phyloP scores from a whole-genome alignment of 2,888 invertebrate species.

The Erynnis tages region DNA sequence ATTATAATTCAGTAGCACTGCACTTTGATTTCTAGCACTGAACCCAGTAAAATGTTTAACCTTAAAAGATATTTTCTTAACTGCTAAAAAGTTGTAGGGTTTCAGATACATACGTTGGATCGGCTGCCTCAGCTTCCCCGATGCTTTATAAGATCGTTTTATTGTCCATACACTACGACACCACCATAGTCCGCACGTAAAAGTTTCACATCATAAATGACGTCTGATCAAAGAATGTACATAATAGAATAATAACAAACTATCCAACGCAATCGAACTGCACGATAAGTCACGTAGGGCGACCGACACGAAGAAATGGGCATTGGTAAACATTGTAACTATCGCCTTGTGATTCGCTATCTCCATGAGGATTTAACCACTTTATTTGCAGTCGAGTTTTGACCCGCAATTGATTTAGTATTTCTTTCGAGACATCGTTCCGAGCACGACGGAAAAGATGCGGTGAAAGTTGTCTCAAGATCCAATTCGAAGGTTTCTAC shows the following conservation, averaged over 20 bases:
- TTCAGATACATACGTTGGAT: conserved; percentile 20
- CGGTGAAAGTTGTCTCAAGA: conserved; percentile 59
- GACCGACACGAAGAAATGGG: conserved; percentile 14
- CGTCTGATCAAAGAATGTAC: conserved; percentile 16
- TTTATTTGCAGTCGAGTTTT: not conserved
- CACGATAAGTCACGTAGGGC: conserved; percentile 24
- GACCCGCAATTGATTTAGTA: not conserved
- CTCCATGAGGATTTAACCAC: not conserved
- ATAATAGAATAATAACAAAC: conserved; percentile 21
- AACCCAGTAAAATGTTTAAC: not conserved
- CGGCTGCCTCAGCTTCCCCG: conserved; percentile 2
- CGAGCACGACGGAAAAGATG: conserved; percentile 29
- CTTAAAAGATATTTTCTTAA: not conserved
- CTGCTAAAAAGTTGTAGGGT: not conserved
- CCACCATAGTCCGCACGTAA: conserved; percentile 13
- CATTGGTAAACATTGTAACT: conserved; percentile 21
- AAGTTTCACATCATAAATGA: conserved; percentile 27
- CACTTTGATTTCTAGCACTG: too few relatives aligned
- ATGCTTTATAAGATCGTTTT: not conserved
- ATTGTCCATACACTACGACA: conserved; percentile 13
- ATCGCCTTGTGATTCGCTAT: conserved; percentile 12
- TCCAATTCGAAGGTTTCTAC: conserved; percentile 29
- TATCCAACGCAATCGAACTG: conserved; percentile 3
- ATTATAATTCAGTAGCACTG: too few relatives aligned
- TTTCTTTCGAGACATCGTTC: conserved; percentile 4